Evolutionary conservation across 2,113 vertebrate species (phyloP).

Genomic region (Phalacrocorax pelagicus): DNA sequence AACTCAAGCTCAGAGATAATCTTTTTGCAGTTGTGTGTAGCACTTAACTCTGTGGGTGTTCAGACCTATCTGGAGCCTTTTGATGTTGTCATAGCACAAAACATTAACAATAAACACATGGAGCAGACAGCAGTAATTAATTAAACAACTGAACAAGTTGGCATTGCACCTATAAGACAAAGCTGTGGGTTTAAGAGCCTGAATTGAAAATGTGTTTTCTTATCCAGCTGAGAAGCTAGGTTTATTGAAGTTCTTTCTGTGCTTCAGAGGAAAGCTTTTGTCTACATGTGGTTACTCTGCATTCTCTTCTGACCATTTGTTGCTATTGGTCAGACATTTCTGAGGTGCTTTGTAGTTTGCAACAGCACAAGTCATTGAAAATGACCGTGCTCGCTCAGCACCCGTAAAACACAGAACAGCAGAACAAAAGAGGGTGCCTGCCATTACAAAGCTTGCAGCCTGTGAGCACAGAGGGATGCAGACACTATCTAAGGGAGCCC

Average conservation of each 20-base stretch:
- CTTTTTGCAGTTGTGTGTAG: fast-evolving
- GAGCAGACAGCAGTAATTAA: not conserved
- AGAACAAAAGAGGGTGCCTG: not conserved
- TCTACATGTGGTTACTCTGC: not conserved
- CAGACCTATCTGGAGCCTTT: not conserved
- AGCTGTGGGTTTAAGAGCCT: not conserved
- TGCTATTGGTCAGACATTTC: not conserved
- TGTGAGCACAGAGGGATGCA: not conserved
- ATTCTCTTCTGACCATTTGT: not conserved
- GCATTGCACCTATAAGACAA: not conserved
- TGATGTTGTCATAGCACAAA: not conserved
- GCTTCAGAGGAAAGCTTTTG: not conserved
- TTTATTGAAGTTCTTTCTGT: not conserved
- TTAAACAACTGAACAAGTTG: not conserved
- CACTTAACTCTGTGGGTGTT: not conserved
- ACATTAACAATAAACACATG: not conserved
- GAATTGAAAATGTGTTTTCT: not conserved
- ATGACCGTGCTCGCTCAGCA: not conserved
- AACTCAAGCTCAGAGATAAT: not conserved
- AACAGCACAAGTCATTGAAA: not conserved
- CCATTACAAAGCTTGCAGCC: not conserved
- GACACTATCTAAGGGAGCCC: not conserved
- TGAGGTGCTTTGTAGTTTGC: not conserved
- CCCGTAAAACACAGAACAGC: not conserved
- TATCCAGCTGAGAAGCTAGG: not conserved